Conservation (phyloP, 2,888 invertebrate genomes). For the Crioceris asparagi region DNA sequence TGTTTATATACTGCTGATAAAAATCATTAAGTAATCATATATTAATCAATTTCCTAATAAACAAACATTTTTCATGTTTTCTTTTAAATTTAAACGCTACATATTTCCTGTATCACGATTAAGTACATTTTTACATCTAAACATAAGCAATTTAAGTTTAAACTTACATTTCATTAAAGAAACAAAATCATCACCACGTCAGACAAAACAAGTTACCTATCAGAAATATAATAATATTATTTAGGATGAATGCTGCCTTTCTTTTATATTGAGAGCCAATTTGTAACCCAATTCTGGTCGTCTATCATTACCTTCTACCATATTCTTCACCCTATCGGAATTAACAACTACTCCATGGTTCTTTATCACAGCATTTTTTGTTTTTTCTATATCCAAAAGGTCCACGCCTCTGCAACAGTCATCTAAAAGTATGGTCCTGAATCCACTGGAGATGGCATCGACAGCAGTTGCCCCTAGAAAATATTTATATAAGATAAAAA, state of each 20-base stretch:
- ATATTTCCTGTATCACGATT: no score
- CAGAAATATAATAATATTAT: no score
- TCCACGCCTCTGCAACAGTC: constrained; percentile 85
- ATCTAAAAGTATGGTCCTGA: constrained; percentile 76
- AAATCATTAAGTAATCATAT: no score
- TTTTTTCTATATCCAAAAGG: constrained; percentile 71
- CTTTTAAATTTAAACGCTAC: no score
- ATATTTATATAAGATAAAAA: background rate
- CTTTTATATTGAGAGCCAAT: constrained; percentile 66
- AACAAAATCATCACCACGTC: no score
- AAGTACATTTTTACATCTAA: no score
- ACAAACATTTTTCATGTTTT: no score
- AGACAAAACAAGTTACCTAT: no score
- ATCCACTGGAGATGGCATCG: constrained; percentile 77
- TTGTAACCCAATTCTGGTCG: constrained; percentile 80
- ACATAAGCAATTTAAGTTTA: no score
- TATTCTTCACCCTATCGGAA: constrained; percentile 65
- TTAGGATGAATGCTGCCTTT: constrained; percentile 11
- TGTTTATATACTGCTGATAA: no score
- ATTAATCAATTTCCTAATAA: no score
- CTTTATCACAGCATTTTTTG: constrained; percentile 58
- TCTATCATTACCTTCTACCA: constrained; percentile 79
- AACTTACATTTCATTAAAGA: no score
- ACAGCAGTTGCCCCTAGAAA: constrained; percentile 67
- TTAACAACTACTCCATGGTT: constrained; percentile 70